Conservation (phyloP, 2,113 vertebrate genomes). For the Callocephalon fimbriatum region DNA sequence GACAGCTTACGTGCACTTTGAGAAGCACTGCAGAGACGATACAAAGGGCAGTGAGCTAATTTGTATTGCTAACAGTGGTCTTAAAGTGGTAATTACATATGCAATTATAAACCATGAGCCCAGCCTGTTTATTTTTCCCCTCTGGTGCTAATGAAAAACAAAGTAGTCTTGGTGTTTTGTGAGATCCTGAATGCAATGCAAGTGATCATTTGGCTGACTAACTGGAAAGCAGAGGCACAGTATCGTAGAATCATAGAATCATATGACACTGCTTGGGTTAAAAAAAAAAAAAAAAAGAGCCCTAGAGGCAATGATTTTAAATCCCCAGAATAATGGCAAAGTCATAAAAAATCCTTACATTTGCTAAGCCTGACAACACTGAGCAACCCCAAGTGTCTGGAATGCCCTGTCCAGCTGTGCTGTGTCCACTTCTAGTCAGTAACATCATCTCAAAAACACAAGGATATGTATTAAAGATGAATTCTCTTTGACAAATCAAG, state of each 20-base stretch:
- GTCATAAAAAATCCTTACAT: background rate
- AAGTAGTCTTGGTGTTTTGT: constrained; percentile 24
- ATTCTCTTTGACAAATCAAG: background rate
- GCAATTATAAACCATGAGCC: constrained; percentile 21
- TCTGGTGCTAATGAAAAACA: constrained; percentile 43
- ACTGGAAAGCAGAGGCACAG: background rate
- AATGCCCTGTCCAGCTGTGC: background rate
- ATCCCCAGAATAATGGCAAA: background rate
- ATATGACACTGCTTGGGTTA: background rate
- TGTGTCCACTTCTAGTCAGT: background rate
- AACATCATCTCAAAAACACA: background rate
- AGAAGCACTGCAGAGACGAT: background rate
- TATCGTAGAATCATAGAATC: background rate
- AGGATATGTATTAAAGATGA: background rate
- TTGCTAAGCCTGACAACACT: constrained; percentile 1
- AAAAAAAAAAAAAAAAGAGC: background rate
- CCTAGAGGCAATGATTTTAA: background rate
- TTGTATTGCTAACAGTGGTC: constrained; percentile 30
- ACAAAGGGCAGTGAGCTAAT: constrained; percentile 35
- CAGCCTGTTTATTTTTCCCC: constrained; percentile 3
- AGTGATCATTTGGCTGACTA: background rate
- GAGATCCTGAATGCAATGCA: background rate
- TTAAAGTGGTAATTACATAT: constrained; percentile 52
- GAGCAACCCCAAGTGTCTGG: background rate
- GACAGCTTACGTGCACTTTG: background rate